These are phyloP conservation scores for Trididemnum clinides DNA, from an alignment of 23 tunicate species.

Conservation along the genomic window DNA sequence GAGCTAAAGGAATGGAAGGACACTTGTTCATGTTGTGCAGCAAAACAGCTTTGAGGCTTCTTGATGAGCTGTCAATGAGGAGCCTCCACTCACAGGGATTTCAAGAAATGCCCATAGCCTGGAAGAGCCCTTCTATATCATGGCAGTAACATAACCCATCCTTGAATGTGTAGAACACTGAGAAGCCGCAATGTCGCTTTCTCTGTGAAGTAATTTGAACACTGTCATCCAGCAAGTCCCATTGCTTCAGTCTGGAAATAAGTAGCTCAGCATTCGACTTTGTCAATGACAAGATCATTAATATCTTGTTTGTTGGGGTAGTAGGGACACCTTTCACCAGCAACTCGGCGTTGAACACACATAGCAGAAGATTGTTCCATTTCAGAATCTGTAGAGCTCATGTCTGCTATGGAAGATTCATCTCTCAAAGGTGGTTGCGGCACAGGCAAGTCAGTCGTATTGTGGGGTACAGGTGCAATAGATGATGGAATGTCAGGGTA, in stretches of 20 bases:
- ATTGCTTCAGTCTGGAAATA: constrained; percentile 30
- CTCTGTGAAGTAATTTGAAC: constrained; percentile 39
- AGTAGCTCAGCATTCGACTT: constrained; percentile 43
- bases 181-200: constrained; percentile 37
- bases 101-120: constrained; percentile 40
- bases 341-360: constrained; percentile 10
- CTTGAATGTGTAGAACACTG: constrained; percentile 17
- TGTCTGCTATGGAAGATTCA: not conserved
- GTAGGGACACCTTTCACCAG: constrained; percentile 34
- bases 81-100: constrained; percentile 32
- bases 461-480: constrained; percentile 35
- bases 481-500: constrained; percentile 43
- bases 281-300: constrained; percentile 39
- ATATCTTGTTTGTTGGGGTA: constrained; percentile 45
- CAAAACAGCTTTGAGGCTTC: constrained; percentile 42
- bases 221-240: constrained; percentile 36
- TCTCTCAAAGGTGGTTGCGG: constrained; percentile 38
- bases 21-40: constrained; percentile 52
- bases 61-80: constrained; percentile 44
- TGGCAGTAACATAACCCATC: constrained; percentile 41
- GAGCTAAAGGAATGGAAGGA: constrained; percentile 46
- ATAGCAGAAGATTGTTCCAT: constrained; percentile 24
- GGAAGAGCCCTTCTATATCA: constrained; percentile 30
- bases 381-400: constrained; percentile 34
- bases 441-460: constrained; percentile 39